Conservation (phyloP, 2,797 vertebrate genomes). For the Clarias fuscus region DNA sequence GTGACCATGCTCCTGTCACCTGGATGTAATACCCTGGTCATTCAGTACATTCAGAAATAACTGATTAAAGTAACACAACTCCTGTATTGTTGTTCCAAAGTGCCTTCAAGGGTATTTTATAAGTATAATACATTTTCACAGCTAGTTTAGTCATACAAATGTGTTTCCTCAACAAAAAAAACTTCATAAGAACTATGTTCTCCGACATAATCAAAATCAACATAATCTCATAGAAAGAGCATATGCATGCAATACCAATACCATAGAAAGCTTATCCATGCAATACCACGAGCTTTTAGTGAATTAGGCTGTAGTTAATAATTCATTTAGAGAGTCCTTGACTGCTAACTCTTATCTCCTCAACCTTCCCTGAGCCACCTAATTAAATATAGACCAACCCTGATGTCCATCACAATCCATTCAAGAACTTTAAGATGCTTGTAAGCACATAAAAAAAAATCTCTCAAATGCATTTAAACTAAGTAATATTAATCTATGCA, state of each 20-base stretch:
- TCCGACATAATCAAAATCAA: neutral
- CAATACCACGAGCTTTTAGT: neutral
- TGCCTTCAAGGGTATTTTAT: neutral
- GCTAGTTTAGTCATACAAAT: neutral
- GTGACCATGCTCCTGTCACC: too few relatives aligned
- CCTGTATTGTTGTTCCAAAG: neutral
- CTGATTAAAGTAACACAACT: neutral
- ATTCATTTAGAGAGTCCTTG: neutral
- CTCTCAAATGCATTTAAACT: slow-evolving; percentile 12
- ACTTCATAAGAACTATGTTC: neutral
- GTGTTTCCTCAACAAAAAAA: neutral
- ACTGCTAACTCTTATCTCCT: neutral
- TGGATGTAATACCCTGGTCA: too few relatives aligned
- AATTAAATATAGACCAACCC: neutral
- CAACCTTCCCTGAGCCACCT: neutral
- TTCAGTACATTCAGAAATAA: neutral
- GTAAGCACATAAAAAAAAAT: neutral
- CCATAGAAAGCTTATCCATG: neutral
- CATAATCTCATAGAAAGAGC: neutral
- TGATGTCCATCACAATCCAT: neutral
- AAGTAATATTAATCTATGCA: neutral
- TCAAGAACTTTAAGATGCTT: neutral
- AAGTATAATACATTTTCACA: neutral
- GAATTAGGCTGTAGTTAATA: neutral
- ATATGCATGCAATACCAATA: neutral